Percentiles rank a stretch among this genome's conserved stretches.
These are phyloP conservation scores for Cotesia chilonis DNA, from an alignment of 1,140 invertebrate species.

Conservation along the genomic window DNA sequence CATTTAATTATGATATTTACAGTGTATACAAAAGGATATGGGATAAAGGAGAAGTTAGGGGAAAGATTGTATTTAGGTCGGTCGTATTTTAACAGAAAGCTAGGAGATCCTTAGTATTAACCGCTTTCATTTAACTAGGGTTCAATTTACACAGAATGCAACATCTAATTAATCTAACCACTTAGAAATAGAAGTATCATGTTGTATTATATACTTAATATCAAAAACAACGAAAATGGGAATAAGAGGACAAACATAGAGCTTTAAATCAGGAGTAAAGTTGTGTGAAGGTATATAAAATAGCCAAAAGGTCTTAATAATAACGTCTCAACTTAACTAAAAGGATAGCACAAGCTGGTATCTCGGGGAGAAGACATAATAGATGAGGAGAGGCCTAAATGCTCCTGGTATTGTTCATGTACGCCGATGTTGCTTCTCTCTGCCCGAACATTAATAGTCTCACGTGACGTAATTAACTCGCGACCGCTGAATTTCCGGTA, in stretches of 20 bases:
- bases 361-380: slow-evolving; percentile 42
- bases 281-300: slow-evolving; percentile 19
- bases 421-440: slow-evolving; percentile 1
- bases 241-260: neutral
- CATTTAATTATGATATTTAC: neutral
- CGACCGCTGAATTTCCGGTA: slow-evolving; percentile 50
- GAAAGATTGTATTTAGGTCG: slow-evolving; percentile 2
- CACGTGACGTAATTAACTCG: slow-evolving; percentile 56
- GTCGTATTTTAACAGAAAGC: slow-evolving; percentile 11
- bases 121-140: neutral
- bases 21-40: neutral
- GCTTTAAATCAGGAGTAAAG: slow-evolving; percentile 38
- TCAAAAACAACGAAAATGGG: neutral
- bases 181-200: slow-evolving; percentile 28
- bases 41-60: too few species aligned
- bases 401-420: slow-evolving; percentile 46
- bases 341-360: slow-evolving; percentile 29
- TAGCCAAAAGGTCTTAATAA: slow-evolving; percentile 53
- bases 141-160: slow-evolving; percentile 10
- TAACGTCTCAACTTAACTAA: slow-evolving; percentile 52
- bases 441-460: slow-evolving; percentile 54
- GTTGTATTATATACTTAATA: neutral
- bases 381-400: slow-evolving; percentile 52
- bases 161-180: slow-evolving; percentile 9
- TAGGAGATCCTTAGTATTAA: slow-evolving; percentile 1